Base-by-base conservation (phyloP, 2,113 vertebrate species). In the Macquaria ambigua region DNA sequence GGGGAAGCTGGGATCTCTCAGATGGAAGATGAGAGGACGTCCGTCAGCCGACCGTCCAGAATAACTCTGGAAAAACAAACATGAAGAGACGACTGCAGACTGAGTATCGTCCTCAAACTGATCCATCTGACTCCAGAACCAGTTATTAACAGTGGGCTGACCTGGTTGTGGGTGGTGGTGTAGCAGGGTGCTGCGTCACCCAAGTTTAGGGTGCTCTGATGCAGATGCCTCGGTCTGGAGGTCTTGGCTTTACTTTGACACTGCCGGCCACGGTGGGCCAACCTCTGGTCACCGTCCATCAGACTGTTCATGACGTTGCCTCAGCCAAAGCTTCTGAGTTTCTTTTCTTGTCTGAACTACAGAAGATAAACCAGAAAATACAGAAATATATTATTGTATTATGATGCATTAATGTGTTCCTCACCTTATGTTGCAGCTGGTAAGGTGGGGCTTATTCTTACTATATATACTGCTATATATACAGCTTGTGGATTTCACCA, bases 161-260 rank as follows among this genome's bases (percentile, higher is more conserved):
- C 89, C 77, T 94, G 86, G 3, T 53, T 9, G 64, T 95, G 84
- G 39, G 87, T 93, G 64, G 90, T 92, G 53, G 74, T 82, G 78
- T 92, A 93, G 80, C 68, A 50, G 14, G 81, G 15, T 4, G 78
- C 1, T 0, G 46, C 39, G 55, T 87, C 72, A 7, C 90, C 86
- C 21, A 94, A 66, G 63, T 4, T 70, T 21, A 93, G 12, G 16
- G 82, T 92, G 37, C 82, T 92, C 81, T 70, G 70, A 58, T 94
- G 91, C 74, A 94, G 39, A 25, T 71, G 88, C 11, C 79, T 71
- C 2, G 1, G 14, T 43, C 79, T 85, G 72, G 21, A 14, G 18
- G 0, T 69, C 62, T n/a, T 72, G 23, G 48, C 39, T 34, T 61
- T 31, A 5, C 0, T n/a, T 8, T 56, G 53, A n/a, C 62, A 56